Percentiles rank a stretch among this genome's conserved stretches.
Conservation (phyloP, 1,140 invertebrate genomes). For the Saccostrea cuccullata region DNA sequence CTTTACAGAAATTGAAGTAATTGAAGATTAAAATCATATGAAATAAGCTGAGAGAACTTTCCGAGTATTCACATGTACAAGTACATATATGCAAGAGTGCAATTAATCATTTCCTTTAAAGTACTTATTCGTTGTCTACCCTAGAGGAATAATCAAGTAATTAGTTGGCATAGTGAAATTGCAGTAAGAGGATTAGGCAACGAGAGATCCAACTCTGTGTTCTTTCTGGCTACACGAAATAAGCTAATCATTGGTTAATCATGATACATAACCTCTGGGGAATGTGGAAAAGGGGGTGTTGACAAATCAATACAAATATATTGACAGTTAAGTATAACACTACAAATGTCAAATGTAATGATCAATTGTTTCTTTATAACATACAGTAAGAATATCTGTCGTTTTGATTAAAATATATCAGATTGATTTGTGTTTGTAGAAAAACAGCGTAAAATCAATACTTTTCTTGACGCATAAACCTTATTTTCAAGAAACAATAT, state of each 20-base stretch:
- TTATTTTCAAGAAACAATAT: too few species aligned
- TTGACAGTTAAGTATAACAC: neutral
- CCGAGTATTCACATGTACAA: neutral
- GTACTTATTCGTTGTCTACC: neutral
- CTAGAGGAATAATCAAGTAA: slow-evolving; percentile 18
- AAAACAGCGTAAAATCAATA: too few species aligned
- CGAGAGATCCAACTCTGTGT: neutral
- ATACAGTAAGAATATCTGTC: too few species aligned
- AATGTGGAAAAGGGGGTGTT: neutral
- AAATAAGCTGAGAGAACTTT: too few species aligned
- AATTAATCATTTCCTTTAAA: neutral
- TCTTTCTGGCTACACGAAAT: neutral
- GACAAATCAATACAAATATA: slow-evolving; percentile 17
- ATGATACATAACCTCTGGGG: neutral
- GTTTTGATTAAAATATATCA: too few species aligned
- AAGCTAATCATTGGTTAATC: neutral
- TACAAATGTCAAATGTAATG: neutral
- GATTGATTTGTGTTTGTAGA: too few species aligned
- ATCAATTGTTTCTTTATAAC: neutral
- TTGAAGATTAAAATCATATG: too few species aligned
- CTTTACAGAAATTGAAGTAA: too few species aligned
- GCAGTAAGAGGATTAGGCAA: slow-evolving; percentile 15
- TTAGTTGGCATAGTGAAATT: neutral
- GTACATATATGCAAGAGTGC: neutral
- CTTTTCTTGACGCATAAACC: too few species aligned